Conservation (phyloP, 2,888 invertebrate genomes). For the Chrysolina americana region DNA sequence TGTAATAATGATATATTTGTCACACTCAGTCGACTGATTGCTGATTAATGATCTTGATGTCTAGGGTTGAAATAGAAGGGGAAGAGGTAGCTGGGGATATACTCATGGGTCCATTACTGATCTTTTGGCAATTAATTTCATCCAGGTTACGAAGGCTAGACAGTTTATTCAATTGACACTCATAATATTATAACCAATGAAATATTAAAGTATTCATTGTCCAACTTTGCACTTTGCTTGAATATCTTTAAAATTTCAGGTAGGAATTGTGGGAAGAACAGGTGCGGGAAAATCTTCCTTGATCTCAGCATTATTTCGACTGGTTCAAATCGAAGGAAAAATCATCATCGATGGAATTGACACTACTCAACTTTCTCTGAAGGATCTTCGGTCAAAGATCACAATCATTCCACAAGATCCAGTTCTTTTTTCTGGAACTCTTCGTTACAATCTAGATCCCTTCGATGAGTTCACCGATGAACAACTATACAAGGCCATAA, state of each 20-base stretch:
- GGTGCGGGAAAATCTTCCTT: slow-evolving; percentile 89
- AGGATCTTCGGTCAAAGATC: slow-evolving; percentile 72
- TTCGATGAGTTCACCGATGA: slow-evolving; percentile 80
- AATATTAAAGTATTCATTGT: too few relatives aligned
- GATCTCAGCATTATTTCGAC: slow-evolving; percentile 83
- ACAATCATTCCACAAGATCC: slow-evolving; percentile 74
- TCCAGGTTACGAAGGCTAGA: too few relatives aligned
- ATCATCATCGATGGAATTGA: slow-evolving; percentile 82
- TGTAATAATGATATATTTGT: too few relatives aligned
- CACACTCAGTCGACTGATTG: too few relatives aligned
- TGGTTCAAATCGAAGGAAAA: slow-evolving; percentile 80
- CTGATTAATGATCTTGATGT: too few relatives aligned
- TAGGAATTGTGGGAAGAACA: slow-evolving; percentile 87
- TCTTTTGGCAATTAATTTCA: too few relatives aligned
- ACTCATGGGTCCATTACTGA: too few relatives aligned
- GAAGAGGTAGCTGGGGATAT: too few relatives aligned
- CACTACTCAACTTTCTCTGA: slow-evolving; percentile 73
- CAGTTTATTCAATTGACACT: too few relatives aligned
- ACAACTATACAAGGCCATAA: slow-evolving; percentile 80
- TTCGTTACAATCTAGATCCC: slow-evolving; percentile 83
- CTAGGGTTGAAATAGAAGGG: too few relatives aligned
- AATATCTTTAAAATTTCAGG: slow-evolving; percentile 69
- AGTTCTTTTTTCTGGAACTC: slow-evolving; percentile 75
- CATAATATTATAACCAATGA: too few relatives aligned
- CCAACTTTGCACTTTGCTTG: too few relatives aligned